Base-by-base conservation (phyloP, 2,888 invertebrate genomes). In the Athalia circularis region DNA sequence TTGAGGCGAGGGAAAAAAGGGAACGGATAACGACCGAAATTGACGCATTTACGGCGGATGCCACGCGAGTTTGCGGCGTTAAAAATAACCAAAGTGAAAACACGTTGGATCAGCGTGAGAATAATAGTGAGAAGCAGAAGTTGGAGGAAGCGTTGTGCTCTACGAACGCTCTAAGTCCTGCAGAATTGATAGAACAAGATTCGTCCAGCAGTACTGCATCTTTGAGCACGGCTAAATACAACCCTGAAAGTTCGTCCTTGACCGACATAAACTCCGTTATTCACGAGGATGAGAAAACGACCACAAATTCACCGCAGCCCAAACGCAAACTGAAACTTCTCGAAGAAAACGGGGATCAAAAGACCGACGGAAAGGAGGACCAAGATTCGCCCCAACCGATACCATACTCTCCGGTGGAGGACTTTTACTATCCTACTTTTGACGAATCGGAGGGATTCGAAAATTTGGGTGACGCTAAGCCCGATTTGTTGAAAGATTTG, bases 161-260 rank as follows among this genome's bases (percentile, higher is more conserved):
- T 5, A 74, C 78, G 13, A 78, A 50, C 70, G 78, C 78, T 45
- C n/a, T 78, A 2, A 78, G 78, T 50, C 78, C 78, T 5, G 74
- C 74, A 13, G 78, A 78, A 74, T 65, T 61, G n/a, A 45, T 54
- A 45, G 78, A 47, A 15, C 65, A 77, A 85, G 92, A 93, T 87
- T 94, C 94, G 78, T 94, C 94, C 80, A 87, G 86, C 50, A 91
- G 91, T 80, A 90, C 92, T 72, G 92, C 93, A 47, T 92, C 92
- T 61, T 89, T 94, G 84, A 94, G 94, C 88, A 95, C 95, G 50
- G 94, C 94, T 80, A 94, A 94, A 87, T 94, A 94, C 86, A 93
- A 93, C 84, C 93, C 94, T 57, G 91, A 91, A 79, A 91, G 90
- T 85, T 93, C 93, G 74, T 94, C 94, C 82, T 90, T 93, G 68